Conservation (phyloP, 2,888 invertebrate species). For the Pandemis heparana region DNA sequence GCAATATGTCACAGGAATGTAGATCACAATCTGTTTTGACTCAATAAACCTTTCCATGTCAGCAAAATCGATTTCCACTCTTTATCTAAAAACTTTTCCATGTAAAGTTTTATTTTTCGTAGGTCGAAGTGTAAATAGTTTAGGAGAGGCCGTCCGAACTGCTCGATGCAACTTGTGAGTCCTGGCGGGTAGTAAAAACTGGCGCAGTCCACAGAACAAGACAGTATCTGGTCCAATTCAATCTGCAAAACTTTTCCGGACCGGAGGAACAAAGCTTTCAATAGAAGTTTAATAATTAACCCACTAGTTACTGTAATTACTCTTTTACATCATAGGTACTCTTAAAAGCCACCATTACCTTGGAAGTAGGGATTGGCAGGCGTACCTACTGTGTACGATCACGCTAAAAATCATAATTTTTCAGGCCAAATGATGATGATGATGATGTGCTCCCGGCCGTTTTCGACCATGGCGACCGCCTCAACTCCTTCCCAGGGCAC, state of each 20-base stretch:
- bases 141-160: slow-evolving; percentile 3
- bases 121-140: neutral
- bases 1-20: neutral
- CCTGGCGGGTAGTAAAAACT: slow-evolving; percentile 29
- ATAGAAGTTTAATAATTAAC: slow-evolving; percentile 12
- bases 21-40: neutral
- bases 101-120: neutral
- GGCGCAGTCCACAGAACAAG: slow-evolving; percentile 14
- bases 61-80: neutral
- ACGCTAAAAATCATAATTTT: no score
- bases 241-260: slow-evolving; percentile 27
- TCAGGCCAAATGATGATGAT: no score
- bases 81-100: neutral
- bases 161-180: slow-evolving; percentile 25
- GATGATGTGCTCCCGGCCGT: no score
- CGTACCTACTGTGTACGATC: no score
- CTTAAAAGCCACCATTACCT: no score
- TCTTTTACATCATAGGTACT: no score
- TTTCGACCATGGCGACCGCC: no score
- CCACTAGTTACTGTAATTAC: neutral
- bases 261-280: slow-evolving; percentile 1
- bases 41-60: neutral
- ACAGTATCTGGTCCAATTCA: slow-evolving; percentile 35
- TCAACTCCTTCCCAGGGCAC: no score
- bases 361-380: no score